phyloP scores from a whole-genome alignment of 2,113 vertebrate species.

The Oryzias curvinotus region DNA sequence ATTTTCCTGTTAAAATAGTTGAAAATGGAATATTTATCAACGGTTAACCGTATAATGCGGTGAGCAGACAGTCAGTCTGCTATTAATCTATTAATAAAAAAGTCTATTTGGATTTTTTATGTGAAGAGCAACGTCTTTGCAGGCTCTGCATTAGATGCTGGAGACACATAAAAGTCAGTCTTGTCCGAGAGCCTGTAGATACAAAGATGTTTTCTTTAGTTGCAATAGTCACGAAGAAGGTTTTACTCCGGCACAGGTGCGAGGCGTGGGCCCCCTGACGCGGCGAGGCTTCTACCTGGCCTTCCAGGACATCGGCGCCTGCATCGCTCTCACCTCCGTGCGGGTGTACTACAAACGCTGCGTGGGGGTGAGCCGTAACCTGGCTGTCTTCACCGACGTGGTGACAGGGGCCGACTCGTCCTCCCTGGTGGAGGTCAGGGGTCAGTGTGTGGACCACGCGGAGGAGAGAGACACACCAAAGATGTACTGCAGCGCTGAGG shows the following conservation, averaged over 20 bases:
- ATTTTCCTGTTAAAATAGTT: too few species aligned
- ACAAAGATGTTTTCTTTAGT: too few species aligned
- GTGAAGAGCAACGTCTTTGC: too few species aligned
- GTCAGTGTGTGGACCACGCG: slow-evolving; percentile 90
- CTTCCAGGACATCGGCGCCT: slow-evolving; percentile 96
- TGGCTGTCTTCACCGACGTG: slow-evolving; percentile 92
- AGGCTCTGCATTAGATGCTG: too few species aligned
- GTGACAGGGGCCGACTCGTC: slow-evolving; percentile 94
- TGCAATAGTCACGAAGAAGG: too few species aligned
- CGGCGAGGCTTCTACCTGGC: slow-evolving; percentile 93
- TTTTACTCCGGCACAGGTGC: slow-evolving; percentile 66
- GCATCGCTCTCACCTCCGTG: slow-evolving; percentile 92
- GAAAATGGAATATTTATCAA: too few species aligned
- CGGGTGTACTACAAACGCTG: slow-evolving; percentile 96
- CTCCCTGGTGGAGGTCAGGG: slow-evolving; percentile 92
- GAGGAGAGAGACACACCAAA: slow-evolving; percentile 96
- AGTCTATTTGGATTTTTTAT: too few species aligned
- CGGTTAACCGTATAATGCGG: too few species aligned
- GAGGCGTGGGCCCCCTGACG: slow-evolving; percentile 87
- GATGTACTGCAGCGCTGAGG: slow-evolving; percentile 98
- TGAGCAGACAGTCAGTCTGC: too few species aligned
- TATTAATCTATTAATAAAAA: too few species aligned
- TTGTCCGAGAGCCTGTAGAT: too few species aligned
- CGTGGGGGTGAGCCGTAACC: slow-evolving; percentile 86
- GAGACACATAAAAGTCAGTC: too few species aligned